Evolutionary conservation across 2,888 invertebrate species (phyloP), one percentile per base, ranked within the genome.

Genomic region (Charanyca ferruginea): DNA sequence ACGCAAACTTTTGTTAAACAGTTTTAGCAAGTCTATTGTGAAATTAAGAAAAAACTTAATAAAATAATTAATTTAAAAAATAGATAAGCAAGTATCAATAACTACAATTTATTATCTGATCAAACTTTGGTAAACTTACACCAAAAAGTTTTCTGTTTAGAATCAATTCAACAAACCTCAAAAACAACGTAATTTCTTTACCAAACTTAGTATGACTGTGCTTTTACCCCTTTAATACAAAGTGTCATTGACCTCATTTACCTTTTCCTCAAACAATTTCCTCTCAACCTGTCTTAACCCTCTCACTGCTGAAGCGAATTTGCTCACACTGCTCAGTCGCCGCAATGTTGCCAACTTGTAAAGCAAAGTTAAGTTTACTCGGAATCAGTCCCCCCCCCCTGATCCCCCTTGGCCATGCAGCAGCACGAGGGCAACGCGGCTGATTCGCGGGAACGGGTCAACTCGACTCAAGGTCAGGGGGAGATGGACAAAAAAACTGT

Each of bases 391-490:
- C 64, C 71, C 59, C 54, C 51, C 47, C 53, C 48, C 25, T n/a
- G 49, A 25, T 23, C 58, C 41, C 49, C 63, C 55, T 48, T 62
- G 54, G 58, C 52, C 80, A 52, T 63, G 54, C 67, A 66, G 62
- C 55, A 66, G 64, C 64, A 66, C 80, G 72, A 80, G 81, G 73
- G 75, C 77, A 59, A 41, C 77, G 70, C 67, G 87, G 87, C 85
- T 86, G 92, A 93, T 93, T 94, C 93, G 94, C 94, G 86, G 90
- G 91, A 94, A 90, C 94, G 89, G 93, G 94, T 93, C 94, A 93
- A 91, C 89, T 86, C 80, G 83, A 87, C 89, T 89, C 95, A 95
- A 94, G 95, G 95, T 94, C 94, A 93, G 88, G 85, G 87, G 87
- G 85, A 84, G 83, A 79, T 64, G 92, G 32, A 91, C 89, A 91